These are phyloP conservation scores for Morphnarchus princeps DNA, from an alignment of 2,113 vertebrate genomes.

Conservation along the genomic window DNA sequence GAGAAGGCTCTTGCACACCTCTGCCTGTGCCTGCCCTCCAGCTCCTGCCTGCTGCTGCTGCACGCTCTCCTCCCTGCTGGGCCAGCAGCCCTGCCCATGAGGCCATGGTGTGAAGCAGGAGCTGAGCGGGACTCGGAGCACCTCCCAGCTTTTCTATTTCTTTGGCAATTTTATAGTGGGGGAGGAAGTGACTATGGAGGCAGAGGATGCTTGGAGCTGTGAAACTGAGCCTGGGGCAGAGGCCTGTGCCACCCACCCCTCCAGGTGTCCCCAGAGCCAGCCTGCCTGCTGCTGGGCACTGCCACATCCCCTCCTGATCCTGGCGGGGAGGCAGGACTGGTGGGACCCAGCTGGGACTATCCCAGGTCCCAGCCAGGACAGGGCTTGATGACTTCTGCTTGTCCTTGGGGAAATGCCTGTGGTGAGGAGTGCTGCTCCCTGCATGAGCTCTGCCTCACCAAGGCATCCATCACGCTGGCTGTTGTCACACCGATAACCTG, in stretches of 20 bases:
- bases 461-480: accelerated
- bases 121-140: neutral
- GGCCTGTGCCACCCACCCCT: neutral
- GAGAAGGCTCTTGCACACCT: neutral
- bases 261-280: neutral
- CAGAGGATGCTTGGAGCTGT: neutral
- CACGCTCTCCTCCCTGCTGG: neutral
- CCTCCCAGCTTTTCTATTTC: neutral
- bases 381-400: neutral
- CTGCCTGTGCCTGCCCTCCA: neutral
- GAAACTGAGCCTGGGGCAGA: neutral
- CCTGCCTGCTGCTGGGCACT: neutral
- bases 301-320: neutral
- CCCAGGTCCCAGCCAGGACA: neutral
- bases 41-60: neutral
- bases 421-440: neutral
- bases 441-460: accelerated
- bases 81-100: neutral
- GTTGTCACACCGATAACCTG: neutral
- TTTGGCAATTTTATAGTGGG: neutral
- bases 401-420: neutral
- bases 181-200: neutral
- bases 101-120: neutral
- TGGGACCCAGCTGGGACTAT: neutral
- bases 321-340: neutral